Evolutionary conservation across 2,797 vertebrate genomes (phyloP), one percentile per base, ranked within the genome.

Genomic region (Natrix natrix): DNA sequence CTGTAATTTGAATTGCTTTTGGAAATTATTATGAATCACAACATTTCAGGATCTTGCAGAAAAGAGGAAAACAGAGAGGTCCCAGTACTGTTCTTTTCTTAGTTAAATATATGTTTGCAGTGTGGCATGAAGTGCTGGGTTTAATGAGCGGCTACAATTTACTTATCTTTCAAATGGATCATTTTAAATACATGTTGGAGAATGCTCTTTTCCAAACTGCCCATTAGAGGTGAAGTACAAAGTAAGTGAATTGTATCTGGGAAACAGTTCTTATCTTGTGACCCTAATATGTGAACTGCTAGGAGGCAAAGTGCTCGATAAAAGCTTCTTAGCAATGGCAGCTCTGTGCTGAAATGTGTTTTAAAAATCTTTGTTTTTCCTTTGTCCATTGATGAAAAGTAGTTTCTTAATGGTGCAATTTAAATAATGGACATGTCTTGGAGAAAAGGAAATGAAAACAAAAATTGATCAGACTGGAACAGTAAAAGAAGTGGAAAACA

Each of bases 141-240:
- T 95, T 95, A 95, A 96, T 95, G 96, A 98, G 96, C 94, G 96
- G 96, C 96, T 95, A 90, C 92, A 93, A 95, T 96, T 97, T 94
- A 96, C 96, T 98, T 97, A 97, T 97, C 97, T 97, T 97, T 96
- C 92, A 95, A 97, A 94, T 93, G 95, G 94, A 96, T 97, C 96
- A 16, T 94, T 97, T 96, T 96, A 97, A 97, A 97, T 94, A 94
- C 94, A 87, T 10, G 90, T 95, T 97, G 97, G 97, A 96, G 97
- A 97, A 88, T 83, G 95, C 96, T 96, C 97, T 97, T 96, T 87
- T 95, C 94, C 95, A 96, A 97, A 95, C 96, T 96, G 97, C 93
- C 96, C 96, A 97, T 97, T 96, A 96, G 94, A 96, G 96, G 87
- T 11, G 78, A 95, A 94, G 96, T 96, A 96, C 96, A 91, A 96